Evolutionary conservation across 2,113 vertebrate genomes (phyloP).

Genomic region (Benitochromis conjunctus): DNA sequence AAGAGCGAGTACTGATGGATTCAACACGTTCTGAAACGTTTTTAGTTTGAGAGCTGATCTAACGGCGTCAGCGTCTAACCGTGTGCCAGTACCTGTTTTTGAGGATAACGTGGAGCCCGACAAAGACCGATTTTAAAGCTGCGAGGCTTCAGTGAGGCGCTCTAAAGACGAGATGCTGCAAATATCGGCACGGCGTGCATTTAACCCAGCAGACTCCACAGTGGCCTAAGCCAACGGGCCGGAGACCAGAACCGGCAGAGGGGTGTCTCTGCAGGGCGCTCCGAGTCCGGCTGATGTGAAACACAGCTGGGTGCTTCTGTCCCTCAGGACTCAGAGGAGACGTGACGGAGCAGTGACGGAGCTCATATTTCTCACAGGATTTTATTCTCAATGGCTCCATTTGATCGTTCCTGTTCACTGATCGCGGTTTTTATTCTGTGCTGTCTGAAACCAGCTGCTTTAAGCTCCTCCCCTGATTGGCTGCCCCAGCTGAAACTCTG

Average conservation of each 20-base stretch:
- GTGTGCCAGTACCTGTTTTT: accelerated
- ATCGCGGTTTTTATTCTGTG: accelerated
- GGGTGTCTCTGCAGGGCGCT: background rate
- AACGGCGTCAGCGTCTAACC: background rate
- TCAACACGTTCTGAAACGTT: background rate
- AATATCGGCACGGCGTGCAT: background rate
- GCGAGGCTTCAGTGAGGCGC: background rate
- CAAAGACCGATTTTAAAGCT: background rate
- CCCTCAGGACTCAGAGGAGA: too few species aligned
- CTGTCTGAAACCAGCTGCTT: background rate
- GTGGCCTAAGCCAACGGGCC: too few species aligned
- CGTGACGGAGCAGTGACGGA: background rate
- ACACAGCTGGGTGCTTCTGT: background rate
- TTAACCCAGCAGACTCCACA: background rate
- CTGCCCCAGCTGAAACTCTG: background rate
- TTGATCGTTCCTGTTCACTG: background rate
- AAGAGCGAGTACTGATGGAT: background rate
- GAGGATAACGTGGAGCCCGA: accelerated
- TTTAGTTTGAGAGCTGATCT: background rate
- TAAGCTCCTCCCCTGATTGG: background rate
- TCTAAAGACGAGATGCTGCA: background rate
- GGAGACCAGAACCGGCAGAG: background rate
- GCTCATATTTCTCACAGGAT: background rate
- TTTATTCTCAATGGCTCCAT: background rate
- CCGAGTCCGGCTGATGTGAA: background rate